Evolutionary conservation across 53 echinoderm and acorn worm species (phyloP).

Genomic region (Glandiceps talaboti): DNA sequence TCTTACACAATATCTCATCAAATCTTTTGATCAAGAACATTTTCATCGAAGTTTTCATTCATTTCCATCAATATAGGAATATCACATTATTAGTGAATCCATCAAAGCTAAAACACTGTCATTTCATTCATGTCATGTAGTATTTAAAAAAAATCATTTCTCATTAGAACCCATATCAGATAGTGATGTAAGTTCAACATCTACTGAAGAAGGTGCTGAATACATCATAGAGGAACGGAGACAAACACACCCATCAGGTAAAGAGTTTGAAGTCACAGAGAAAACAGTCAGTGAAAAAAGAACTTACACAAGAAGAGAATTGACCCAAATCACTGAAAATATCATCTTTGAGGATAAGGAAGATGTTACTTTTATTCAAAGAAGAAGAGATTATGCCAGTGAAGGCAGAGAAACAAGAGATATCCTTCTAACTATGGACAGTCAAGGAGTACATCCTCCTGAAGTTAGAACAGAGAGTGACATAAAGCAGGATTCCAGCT

Average conservation of each 20-base stretch:
- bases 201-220: neutral
- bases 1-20: no score
- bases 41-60: no score
- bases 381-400: neutral
- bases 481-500: neutral
- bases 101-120: no score
- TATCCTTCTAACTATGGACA: neutral
- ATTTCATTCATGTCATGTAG: no score
- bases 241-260: neutral
- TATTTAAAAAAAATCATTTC: no score
- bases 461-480: neutral
- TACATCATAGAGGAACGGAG: neutral
- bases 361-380: neutral
- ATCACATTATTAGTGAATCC: no score
- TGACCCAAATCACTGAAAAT: neutral
- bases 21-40: no score
- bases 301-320: neutral
- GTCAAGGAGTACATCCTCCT: neutral
- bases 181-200: neutral
- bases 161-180: neutral
- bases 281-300: neutral
- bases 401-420: neutral
- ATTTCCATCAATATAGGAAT: no score
- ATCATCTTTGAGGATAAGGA: conserved; percentile 3
- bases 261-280: neutral